These are phyloP conservation scores for Aurelia aurita DNA, from an alignment of 30 jellyfish, hydroid and myxozoan genomes.

Conservation along the genomic window DNA sequence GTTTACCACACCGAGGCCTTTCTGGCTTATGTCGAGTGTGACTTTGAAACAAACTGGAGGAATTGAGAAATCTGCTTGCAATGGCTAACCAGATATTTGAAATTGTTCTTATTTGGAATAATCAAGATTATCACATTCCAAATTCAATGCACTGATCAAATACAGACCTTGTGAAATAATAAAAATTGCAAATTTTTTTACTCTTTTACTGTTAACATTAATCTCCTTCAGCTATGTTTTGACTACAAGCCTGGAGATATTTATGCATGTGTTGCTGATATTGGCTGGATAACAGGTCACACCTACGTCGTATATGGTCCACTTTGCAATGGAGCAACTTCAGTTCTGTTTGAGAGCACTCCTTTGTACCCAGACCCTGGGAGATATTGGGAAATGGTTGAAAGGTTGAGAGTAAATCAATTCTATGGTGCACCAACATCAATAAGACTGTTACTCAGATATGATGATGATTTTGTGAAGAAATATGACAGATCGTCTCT, in stretches of 20 bases:
- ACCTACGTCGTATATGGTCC: slow-evolving; percentile 98
- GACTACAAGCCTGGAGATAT: slow-evolving; percentile 95
- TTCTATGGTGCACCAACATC: slow-evolving; percentile 99
- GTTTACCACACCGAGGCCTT: no score
- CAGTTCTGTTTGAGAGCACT: slow-evolving; percentile 94
- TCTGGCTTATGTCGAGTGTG: no score
- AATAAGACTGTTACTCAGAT: slow-evolving; percentile 81
- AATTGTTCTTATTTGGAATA: no score
- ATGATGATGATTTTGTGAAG: slow-evolving; percentile 87
- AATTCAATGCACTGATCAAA: not conserved
- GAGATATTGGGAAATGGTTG: slow-evolving; percentile 98
- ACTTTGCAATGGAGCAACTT: slow-evolving; percentile 92
- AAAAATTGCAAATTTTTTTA: not conserved
- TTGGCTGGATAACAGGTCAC: slow-evolving; percentile 99
- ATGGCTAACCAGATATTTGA: no score
- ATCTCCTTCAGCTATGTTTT: slow-evolving; percentile 77
- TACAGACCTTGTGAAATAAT: not conserved
- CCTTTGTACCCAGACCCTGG: slow-evolving; percentile 99
- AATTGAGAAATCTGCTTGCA: no score
- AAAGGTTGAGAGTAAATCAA: slow-evolving; percentile 81
- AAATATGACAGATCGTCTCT: slow-evolving; percentile 89
- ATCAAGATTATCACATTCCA: not conserved
- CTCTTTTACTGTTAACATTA: not conserved
- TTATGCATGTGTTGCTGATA: slow-evolving; percentile 97
- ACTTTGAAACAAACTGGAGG: no score